Conservation (phyloP, 2,888 invertebrate genomes). For the Globia sparganii region DNA sequence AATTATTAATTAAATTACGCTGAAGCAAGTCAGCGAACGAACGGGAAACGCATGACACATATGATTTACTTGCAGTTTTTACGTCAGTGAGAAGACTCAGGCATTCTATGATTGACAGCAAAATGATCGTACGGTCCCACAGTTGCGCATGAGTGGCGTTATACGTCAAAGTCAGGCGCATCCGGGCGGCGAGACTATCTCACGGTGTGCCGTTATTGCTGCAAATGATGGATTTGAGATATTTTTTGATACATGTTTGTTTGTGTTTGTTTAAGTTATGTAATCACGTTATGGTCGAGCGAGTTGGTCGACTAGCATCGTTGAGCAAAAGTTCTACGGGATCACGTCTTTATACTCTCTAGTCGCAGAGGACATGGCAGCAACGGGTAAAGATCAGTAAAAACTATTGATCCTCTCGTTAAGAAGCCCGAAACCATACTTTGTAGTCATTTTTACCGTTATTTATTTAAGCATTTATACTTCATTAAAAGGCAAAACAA, state of each 20-base stretch:
- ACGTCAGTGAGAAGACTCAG: constrained; percentile 54
- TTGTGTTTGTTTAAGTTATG: constrained; percentile 15
- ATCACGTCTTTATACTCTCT: not conserved
- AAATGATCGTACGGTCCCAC: constrained; percentile 66
- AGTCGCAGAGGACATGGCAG: not conserved
- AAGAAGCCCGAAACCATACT: not conserved
- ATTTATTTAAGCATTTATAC: not conserved
- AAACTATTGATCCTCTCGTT: no score
- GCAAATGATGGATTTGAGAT: constrained; percentile 46
- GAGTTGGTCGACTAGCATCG: not conserved
- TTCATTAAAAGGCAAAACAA: not conserved
- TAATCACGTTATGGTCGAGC: not conserved
- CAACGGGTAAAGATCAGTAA: not conserved
- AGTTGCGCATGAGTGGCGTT: constrained; percentile 63
- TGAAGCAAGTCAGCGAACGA: constrained; percentile 17
- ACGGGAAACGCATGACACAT: constrained; percentile 58
- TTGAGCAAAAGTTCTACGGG: not conserved
- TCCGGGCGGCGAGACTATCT: constrained; percentile 66
- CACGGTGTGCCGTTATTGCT: constrained; percentile 61
- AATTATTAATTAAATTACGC: constrained; percentile 44
- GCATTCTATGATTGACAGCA: constrained; percentile 65
- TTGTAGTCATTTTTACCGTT: not conserved
- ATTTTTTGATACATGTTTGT: constrained; percentile 39
- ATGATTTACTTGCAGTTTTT: constrained; percentile 61
- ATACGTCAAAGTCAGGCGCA: constrained; percentile 66